These are phyloP conservation scores for Leptonema lineaticorne DNA, from an alignment of 1,140 invertebrate species.

Conservation along the genomic window DNA sequence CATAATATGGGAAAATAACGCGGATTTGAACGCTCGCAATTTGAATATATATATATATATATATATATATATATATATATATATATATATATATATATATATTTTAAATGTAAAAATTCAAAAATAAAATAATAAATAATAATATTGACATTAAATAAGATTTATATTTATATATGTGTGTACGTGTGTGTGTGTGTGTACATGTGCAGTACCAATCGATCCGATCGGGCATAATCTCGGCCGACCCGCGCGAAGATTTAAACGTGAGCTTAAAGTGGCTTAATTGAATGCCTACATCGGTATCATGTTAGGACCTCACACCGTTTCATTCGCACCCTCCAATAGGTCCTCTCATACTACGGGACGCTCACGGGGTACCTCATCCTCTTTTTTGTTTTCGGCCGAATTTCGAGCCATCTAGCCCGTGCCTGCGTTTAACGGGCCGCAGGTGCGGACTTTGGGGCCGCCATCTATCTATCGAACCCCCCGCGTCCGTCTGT, in stretches of 20 bases:
- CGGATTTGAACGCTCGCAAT: too few relatives aligned
- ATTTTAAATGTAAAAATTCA: not conserved
- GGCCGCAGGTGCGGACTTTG: conserved; percentile 25
- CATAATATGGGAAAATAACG: too few relatives aligned
- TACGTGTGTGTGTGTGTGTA: not conserved
- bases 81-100: not conserved
- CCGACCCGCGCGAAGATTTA: conserved; percentile 15
- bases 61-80: not conserved
- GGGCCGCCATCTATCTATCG: conserved; percentile 27
- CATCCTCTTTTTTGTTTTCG: not conserved
- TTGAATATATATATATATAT: not conserved
- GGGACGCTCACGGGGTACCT: not conserved
- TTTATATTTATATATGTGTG: not conserved
- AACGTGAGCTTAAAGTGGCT: conserved; percentile 24
- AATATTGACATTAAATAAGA: too few relatives aligned
- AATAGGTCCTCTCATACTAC: not conserved
- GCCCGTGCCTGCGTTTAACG: not conserved
- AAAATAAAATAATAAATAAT: not conserved
- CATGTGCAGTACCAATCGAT: not conserved
- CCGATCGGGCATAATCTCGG: not conserved
- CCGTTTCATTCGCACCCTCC: conserved; percentile 3
- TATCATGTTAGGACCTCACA: conserved; percentile 18
- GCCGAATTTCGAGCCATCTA: not conserved
- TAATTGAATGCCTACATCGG: conserved; percentile 27
- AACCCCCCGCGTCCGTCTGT: not conserved